Conservation (phyloP, 2,888 invertebrate species). For the Pyrgus malvae region DNA sequence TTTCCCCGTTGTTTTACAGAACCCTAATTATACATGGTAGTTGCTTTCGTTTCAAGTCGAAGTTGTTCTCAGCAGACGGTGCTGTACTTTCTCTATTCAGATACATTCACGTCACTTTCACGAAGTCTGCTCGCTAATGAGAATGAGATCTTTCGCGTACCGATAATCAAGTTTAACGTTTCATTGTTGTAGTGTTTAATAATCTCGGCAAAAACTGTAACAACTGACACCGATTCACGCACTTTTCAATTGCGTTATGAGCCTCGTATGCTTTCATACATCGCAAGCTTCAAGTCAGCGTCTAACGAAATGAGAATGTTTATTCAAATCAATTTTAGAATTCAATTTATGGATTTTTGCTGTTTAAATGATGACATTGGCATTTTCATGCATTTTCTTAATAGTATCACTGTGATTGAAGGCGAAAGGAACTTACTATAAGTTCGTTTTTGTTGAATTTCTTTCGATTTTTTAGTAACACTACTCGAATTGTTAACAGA, state of each 20-base stretch:
- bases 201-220: slow-evolving; percentile 44
- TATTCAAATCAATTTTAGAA: no score
- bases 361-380: no score
- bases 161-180: slow-evolving; percentile 54
- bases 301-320: no score
- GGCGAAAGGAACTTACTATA: no score
- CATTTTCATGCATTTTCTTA: no score
- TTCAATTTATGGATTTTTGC: no score
- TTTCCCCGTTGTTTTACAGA: no score
- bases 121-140: slow-evolving; percentile 52
- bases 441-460: no score
- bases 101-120: slow-evolving; percentile 64
- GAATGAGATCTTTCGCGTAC: slow-evolving; percentile 58
- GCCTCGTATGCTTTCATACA: background rate
- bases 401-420: no score
- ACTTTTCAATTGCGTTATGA: slow-evolving; percentile 42
- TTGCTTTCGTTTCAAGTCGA: slow-evolving; percentile 57
- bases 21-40: slow-evolving; percentile 5
- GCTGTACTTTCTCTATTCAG: slow-evolving; percentile 76
- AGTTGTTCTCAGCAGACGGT: slow-evolving; percentile 40
- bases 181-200: slow-evolving; percentile 47
- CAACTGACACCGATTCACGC: slow-evolving; percentile 40
- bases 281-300: no score
- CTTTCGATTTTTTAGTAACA: no score
- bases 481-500: no score